Base-by-base conservation (phyloP, 2,797 vertebrate genomes). In the Sebastes oblongus region DNA sequence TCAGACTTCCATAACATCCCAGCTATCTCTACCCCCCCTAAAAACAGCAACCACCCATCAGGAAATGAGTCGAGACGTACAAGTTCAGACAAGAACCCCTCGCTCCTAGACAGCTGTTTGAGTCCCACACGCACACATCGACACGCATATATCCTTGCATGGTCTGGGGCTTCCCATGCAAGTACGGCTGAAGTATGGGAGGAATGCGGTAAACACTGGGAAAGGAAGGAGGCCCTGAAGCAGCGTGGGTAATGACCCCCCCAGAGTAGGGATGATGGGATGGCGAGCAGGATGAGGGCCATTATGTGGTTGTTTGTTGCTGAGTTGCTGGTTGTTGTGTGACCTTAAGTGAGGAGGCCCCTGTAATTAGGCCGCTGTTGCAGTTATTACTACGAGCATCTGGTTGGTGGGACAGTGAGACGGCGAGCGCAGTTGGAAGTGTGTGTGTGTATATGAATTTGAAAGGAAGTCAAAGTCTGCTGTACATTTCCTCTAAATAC, bases 171-270 rank as follows among this genome's bases (percentile, higher is more conserved):
- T 91, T 86, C 91, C 87, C 80, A 77, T 90, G 86, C 82, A 67
- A 91, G 79, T 77, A 73, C 29, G 83, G 58, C 79, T 78, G 36
- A 94, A 91, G 88, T 92, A 95, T 94, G 93, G 72, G 18, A 91
- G 89, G 93, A 96, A 95, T 95, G 91, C 78, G 77, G 80, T 93
- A 92, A 94, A 94, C 90, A 90, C 82, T 89, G 88, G 89, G 82
- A 91, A 90, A 84, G 86, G 88, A 89, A 89, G 82, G 85, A 85
- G 86, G 86, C 89, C 90, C 78, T 16, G 65, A 84, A 88, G 91
- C 92, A 93, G 75, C 24, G 8, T 94, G 92, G 91, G 93, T 93
- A 94, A 94, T 88, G 89, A 89, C 88, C 82, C 84, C 80, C 80
- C 68, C 68, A 80, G 85, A 85, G 81, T 36, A 60, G 69, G 88